Evolutionary conservation across 2,888 invertebrate genomes (phyloP), one percentile per base, ranked within the genome.

Genomic region (Anaspis maculata): DNA sequence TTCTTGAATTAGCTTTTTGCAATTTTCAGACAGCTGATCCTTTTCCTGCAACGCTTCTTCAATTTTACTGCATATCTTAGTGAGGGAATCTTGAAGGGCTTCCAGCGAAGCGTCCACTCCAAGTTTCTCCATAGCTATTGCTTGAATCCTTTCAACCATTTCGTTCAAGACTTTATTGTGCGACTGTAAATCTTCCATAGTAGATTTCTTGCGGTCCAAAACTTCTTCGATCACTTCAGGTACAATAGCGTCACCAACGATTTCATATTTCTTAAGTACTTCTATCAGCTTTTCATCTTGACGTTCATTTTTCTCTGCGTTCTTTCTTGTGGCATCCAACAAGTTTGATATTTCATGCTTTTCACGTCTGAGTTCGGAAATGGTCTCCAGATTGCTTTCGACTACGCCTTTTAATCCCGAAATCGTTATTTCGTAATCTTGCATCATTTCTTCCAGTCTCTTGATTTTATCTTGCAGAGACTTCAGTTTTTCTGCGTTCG

Each of bases 311-410:
- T n/a, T n/a, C n/a, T n/a, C n/a, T n/a, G n/a, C n/a, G n/a, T n/a
- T n/a, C n/a, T n/a, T n/a, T 16, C 44, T 34, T 10, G 41, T 41
- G 10, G 12, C 25, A 31, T 44, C 42, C 13, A 48, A 42, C 1
- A 27, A 24, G 29, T 41, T 39, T 9, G 39, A 11, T 15, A 39
- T 3, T 38, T 48, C 37, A n/a, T 35, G 34, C n/a, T n/a, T n/a
- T n/a, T n/a, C n/a, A n/a, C n/a, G n/a, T n/a, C n/a, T n/a, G n/a
- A 52, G 31, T 23, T 45, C 37, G n/a, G 30, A 37, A 9, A 45
- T 19, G 10, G 15, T 13, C n/a, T 31, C 38, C 19, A 38, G 22
- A 28, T 38, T 27, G 7, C 19, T 28, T 25, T 38, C 38, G 13
- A 38, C 28, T 2, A 38, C 38, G n/a, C 12, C 31, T 10, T 38